Evolutionary conservation across 1,140 invertebrate species (phyloP), one percentile per base, ranked within the genome.

Genomic region (Drosophila nebulosa): DNA sequence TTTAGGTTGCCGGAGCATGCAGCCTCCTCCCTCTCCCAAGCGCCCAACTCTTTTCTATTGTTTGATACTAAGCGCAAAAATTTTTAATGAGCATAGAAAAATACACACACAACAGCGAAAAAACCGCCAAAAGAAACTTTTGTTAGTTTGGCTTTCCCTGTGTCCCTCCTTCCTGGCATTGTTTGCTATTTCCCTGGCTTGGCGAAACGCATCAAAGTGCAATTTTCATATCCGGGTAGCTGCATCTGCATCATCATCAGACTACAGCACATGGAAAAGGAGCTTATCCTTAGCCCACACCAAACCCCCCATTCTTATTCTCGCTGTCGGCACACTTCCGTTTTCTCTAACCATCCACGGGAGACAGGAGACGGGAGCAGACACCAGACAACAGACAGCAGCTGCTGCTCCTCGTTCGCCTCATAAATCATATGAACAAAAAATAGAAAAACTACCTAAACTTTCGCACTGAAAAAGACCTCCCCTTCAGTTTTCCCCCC

Each of bases 221-320:
- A 86, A 72, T 88, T 86, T 86, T 78, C 69, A 75, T 86, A 78
- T 81, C 78, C 81, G 81, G 69, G 69, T 79, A 79, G 61, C 63
- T 67, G 63, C 39, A 46, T 46, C 39, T 46, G 16, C 39, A 46
- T 46, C 39, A 46, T 46, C 39, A 46, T 46, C 39, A 21, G 14
- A 42, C 14, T 6, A 21, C 16, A 7, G 14, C 39, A 46, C 16
- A 42, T 14, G 5, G 71, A 16, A 32, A 74, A 60, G 65, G 70
- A 55, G 71, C 71, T 74, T 74, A 74, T 70, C 71, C 39, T 46
- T 21, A 21, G 9, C 30, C 10, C 10, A 10, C 30, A 9, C 9
- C 21, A 16, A 56, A 58, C 9, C 55, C 36, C 9, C 55, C 36
- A 24, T 27, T 10, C 39, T 27, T 57, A 35, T n/a, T 21, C 21